Conservation (phyloP, 2,797 vertebrate genomes). For the Orestias chungarensis region DNA sequence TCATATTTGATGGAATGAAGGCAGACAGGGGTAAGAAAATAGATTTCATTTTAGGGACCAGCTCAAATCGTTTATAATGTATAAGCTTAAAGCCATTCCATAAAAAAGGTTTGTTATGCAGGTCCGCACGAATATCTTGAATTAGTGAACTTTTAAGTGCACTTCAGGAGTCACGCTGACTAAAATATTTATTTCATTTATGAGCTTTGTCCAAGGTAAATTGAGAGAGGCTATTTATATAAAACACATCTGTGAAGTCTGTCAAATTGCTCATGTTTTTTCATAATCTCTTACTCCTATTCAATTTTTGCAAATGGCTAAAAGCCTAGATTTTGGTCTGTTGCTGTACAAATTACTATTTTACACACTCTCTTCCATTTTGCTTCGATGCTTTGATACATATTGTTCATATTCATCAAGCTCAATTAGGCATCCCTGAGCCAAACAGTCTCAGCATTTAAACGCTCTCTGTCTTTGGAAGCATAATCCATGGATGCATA, state of each 20-base stretch:
- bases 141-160: slow-evolving; percentile 38
- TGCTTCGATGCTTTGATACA: slow-evolving; percentile 12
- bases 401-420: slow-evolving; percentile 35
- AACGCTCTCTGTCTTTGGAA: slow-evolving; percentile 30
- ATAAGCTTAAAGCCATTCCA: slow-evolving; percentile 38
- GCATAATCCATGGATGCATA: slow-evolving; percentile 28
- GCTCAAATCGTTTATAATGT: slow-evolving; percentile 55
- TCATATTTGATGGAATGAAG: slow-evolving; percentile 67
- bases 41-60: slow-evolving; percentile 29
- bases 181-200: slow-evolving; percentile 48
- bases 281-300: slow-evolving; percentile 5
- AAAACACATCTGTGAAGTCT: slow-evolving; percentile 21
- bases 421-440: slow-evolving; percentile 20
- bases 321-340: slow-evolving; percentile 5
- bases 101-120: slow-evolving; percentile 34
- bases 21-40: slow-evolving; percentile 46
- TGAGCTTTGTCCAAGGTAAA: slow-evolving; percentile 17
- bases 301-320: slow-evolving; percentile 9
- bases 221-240: slow-evolving; percentile 14
- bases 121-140: slow-evolving; percentile 34
- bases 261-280: slow-evolving; percentile 7
- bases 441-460: slow-evolving; percentile 25
- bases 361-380: slow-evolving; percentile 8
- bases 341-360: background rate
- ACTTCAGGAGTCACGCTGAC: slow-evolving; percentile 27